These are phyloP conservation scores for Creontiades dilutus DNA, from an alignment of 2,888 invertebrate genomes.

Conservation along the genomic window DNA sequence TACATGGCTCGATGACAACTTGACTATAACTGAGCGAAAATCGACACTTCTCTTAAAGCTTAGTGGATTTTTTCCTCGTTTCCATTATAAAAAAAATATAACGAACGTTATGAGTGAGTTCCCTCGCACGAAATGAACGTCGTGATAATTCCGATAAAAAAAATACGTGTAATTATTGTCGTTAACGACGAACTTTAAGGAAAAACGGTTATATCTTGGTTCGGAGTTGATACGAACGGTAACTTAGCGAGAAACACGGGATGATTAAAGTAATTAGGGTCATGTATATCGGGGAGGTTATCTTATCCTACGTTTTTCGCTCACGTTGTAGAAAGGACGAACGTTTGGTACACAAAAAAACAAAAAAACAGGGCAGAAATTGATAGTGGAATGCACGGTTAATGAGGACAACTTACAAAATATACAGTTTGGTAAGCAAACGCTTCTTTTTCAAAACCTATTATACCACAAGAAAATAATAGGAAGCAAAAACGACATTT, in stretches of 20 bases:
- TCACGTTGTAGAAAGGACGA: background rate
- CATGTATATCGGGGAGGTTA: background rate
- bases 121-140: background rate
- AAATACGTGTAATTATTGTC: background rate
- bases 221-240: background rate
- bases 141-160: background rate
- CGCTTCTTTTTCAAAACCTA: no score
- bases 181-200: conserved; percentile 2
- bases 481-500: no score
- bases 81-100: background rate
- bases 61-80: background rate
- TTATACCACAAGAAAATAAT: no score
- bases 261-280: conserved; percentile 1
- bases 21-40: background rate
- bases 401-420: no score
- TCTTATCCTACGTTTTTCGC: background rate
- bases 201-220: background rate
- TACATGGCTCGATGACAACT: background rate
- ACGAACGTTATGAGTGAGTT: conserved; percentile 1
- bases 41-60: background rate
- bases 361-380: background rate
- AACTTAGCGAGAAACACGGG: background rate
- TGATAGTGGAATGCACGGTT: background rate
- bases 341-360: no score
- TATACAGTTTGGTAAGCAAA: no score